A percentile compares a stretch with the other conserved stretches of the same genome.
phyloP scores from a whole-genome alignment of 2,888 invertebrate genomes.

The Drosophila prostipennis region DNA sequence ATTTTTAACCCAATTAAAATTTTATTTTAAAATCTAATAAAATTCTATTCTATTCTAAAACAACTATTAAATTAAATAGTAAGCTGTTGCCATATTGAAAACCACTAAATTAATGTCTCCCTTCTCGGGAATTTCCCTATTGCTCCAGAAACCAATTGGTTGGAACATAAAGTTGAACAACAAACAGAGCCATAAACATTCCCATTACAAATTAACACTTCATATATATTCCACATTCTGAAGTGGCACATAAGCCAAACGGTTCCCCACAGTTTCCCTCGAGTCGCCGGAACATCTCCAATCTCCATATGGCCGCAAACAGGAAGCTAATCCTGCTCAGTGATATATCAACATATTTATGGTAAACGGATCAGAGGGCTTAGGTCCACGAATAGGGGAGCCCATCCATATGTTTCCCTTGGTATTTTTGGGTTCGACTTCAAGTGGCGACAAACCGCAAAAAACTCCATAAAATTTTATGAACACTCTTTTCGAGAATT shows the following conservation, averaged over 20 bases:
- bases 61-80: neutral
- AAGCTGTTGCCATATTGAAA: constrained; percentile 16
- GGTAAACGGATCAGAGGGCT: constrained; percentile 76
- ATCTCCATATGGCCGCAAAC: constrained; percentile 76
- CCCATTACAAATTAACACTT: constrained; percentile 71
- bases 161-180: constrained; percentile 53
- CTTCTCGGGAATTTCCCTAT: neutral
- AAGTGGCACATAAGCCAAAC: constrained; percentile 52
- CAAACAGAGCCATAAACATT: constrained; percentile 62
- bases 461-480: constrained; percentile 64
- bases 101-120: neutral
- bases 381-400: constrained; percentile 32
- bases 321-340: constrained; percentile 78
- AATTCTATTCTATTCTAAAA: neutral
- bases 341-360: constrained; percentile 80
- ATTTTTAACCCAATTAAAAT: neutral
- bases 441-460: constrained; percentile 16
- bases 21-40: too few relatives aligned
- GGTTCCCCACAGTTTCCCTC: constrained; percentile 18
- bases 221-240: constrained; percentile 62
- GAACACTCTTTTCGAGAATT: constrained; percentile 54
- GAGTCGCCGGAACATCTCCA: constrained; percentile 2
- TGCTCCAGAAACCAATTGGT: constrained; percentile 46
- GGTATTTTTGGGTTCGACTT: constrained; percentile 26
- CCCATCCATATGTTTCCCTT: constrained; percentile 57